Evolutionary conservation across 2,797 vertebrate genomes (phyloP).

Genomic region (Tragopan temminckii): DNA sequence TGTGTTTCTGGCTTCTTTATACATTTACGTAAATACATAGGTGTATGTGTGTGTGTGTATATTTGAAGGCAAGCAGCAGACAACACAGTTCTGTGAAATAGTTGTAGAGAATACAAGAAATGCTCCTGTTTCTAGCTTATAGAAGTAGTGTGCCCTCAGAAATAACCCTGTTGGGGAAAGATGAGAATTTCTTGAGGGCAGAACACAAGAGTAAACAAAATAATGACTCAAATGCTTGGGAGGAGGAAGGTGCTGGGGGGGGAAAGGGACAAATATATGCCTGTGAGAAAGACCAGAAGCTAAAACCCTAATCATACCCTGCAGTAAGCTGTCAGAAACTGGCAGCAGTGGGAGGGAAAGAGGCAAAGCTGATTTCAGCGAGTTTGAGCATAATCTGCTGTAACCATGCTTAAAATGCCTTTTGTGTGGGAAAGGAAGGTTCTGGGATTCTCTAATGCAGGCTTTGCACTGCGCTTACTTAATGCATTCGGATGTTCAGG

Average conservation of each 20-base stretch:
- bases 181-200: slow-evolving; percentile 33
- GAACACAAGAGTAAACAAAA: slow-evolving; percentile 1
- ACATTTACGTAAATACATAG: neutral
- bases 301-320: slow-evolving; percentile 72
- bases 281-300: slow-evolving; percentile 57
- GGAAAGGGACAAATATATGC: neutral
- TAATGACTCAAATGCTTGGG: slow-evolving; percentile 1
- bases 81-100: neutral
- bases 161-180: neutral
- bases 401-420: slow-evolving; percentile 55
- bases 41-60: neutral
- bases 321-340: slow-evolving; percentile 72
- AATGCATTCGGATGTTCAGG: neutral
- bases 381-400: slow-evolving; percentile 45
- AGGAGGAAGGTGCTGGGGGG: neutral
- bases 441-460: slow-evolving; percentile 3
- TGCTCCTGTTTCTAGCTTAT: neutral
- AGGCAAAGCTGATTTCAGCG: slow-evolving; percentile 55
- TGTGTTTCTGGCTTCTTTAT: neutral
- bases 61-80: slow-evolving; percentile 28
- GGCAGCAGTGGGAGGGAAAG: slow-evolving; percentile 64
- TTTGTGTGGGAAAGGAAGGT: slow-evolving; percentile 45
- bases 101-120: neutral
- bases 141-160: neutral
- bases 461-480: neutral